Percentiles rank a stretch among this genome's conserved stretches.
Conservation (phyloP, 2,888 invertebrate species). For the Chromoteleia sp. region DNA sequence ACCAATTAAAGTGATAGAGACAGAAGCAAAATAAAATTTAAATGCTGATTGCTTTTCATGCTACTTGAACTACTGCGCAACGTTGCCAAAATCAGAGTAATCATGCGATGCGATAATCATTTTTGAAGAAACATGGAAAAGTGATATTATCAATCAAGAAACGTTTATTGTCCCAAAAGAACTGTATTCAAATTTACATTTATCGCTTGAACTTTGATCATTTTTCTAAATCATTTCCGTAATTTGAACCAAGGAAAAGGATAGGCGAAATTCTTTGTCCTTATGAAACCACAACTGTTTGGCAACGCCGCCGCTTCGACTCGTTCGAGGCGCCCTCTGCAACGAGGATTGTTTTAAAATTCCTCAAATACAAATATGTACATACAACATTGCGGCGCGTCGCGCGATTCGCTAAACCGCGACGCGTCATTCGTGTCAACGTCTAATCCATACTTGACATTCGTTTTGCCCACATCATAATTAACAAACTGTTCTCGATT, state of each 20-base stretch:
- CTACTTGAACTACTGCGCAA: slow-evolving; percentile 38
- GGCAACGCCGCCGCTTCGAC: slow-evolving; percentile 51
- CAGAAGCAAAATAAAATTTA: background rate
- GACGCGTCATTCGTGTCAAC: slow-evolving; percentile 9
- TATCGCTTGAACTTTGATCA: slow-evolving; percentile 2
- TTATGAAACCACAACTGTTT: slow-evolving; percentile 39
- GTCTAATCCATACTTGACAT: slow-evolving; percentile 27
- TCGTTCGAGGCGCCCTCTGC: slow-evolving; percentile 46
- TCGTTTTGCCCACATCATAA: slow-evolving; percentile 45
- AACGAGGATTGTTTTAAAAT: slow-evolving; percentile 50
- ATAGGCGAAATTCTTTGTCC: background rate
- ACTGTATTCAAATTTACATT: slow-evolving; percentile 24
- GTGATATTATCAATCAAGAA: slow-evolving; percentile 19
- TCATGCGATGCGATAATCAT: background rate
- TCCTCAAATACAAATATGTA: slow-evolving; percentile 66
- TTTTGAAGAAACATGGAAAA: slow-evolving; percentile 11
- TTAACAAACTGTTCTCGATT: slow-evolving; percentile 59
- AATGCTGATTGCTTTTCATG: background rate
- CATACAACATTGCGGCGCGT: slow-evolving; percentile 56
- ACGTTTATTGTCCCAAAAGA: slow-evolving; percentile 30
- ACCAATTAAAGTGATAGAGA: too few species aligned
- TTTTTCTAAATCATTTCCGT: background rate
- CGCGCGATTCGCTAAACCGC: slow-evolving; percentile 35
- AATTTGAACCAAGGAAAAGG: slow-evolving; percentile 4
- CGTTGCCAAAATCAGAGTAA: slow-evolving; percentile 52